Percentiles rank a stretch among this genome's conserved stretches.
These are phyloP conservation scores for Scelioninae gen. 2 DNA, from an alignment of 2,888 invertebrate genomes.

Conservation along the genomic window DNA sequence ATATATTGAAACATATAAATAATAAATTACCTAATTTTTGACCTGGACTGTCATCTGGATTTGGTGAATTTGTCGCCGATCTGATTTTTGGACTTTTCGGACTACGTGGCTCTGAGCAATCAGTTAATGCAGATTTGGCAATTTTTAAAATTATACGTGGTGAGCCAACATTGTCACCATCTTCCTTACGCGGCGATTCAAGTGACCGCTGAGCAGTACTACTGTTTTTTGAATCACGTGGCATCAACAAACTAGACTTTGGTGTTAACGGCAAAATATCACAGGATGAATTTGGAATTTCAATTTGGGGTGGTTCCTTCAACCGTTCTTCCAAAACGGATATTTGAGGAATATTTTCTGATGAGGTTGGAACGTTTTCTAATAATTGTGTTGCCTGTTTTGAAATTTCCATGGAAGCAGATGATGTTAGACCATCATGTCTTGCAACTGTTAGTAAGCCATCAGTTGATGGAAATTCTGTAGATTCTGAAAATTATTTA, in stretches of 20 bases:
- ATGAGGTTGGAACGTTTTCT: conserved; percentile 43
- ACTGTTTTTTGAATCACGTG: conserved; percentile 66
- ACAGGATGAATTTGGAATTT: conserved; percentile 68
- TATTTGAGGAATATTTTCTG: conserved; percentile 66
- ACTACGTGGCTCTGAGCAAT: conserved; percentile 72
- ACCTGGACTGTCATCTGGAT: conserved; percentile 74
- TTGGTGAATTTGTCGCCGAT: conserved; percentile 73
- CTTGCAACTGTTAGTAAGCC: conserved; percentile 50
- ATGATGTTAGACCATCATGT: conserved; percentile 12
- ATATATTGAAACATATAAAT: too few species aligned
- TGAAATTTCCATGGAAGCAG: conserved; percentile 2
- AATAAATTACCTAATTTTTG: conserved; percentile 75
- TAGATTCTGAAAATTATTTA: conserved; percentile 19
- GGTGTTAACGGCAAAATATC: conserved; percentile 62
- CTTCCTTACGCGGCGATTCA: conserved; percentile 71
- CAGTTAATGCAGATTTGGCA: conserved; percentile 72
- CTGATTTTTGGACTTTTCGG: conserved; percentile 74
- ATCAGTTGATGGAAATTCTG: conserved; percentile 26
- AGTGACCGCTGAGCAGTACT: conserved; percentile 63
- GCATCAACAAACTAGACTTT: conserved; percentile 69
- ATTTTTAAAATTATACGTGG: conserved; percentile 73
- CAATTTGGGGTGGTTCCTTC: conserved; percentile 72
- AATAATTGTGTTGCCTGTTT: conserved; percentile 31
- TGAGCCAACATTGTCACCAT: conserved; percentile 72
- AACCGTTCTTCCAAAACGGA: conserved; percentile 71